These are phyloP conservation scores for Gymnoscelis rufifasciata DNA, from an alignment of 2,888 invertebrate genomes.

Conservation along the genomic window DNA sequence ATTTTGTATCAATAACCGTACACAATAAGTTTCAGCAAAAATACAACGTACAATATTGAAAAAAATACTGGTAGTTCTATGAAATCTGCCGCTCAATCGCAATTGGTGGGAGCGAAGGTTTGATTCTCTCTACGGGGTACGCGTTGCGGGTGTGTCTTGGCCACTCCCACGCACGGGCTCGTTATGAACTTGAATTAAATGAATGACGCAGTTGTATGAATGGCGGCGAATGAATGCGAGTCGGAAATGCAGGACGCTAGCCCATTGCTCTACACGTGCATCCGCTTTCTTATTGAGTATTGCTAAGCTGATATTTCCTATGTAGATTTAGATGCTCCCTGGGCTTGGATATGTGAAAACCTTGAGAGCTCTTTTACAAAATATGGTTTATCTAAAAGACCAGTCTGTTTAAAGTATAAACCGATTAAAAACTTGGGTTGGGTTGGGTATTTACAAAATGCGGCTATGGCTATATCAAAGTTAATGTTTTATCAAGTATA, in stretches of 20 bases:
- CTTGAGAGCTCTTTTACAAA: no score
- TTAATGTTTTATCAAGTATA: no score
- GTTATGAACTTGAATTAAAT: conserved; percentile 76
- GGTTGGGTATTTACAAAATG: no score
- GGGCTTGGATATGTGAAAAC: background rate
- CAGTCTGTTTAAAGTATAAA: no score
- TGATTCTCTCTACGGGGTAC: conserved; percentile 3
- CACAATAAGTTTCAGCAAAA: no score
- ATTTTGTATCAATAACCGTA: no score
- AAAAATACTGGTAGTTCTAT: no score
- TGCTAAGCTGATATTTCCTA: conserved; percentile 1
- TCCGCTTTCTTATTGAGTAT: conserved; percentile 34
- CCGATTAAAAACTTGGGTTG: no score
- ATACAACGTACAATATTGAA: no score
- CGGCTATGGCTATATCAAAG: no score
- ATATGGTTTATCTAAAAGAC: no score
- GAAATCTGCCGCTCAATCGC: background rate
- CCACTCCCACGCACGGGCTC: conserved; percentile 60
- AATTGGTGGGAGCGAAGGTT: background rate
- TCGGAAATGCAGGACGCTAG: conserved; percentile 72
- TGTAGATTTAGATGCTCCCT: no score
- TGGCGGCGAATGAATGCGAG: conserved; percentile 73
- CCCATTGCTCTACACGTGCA: conserved; percentile 59
- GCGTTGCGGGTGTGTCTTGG: conserved; percentile 44
- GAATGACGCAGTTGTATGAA: conserved; percentile 75